These are phyloP conservation scores for Panopea generosa DNA, from an alignment of 2,888 invertebrate species.

Conservation along the genomic window DNA sequence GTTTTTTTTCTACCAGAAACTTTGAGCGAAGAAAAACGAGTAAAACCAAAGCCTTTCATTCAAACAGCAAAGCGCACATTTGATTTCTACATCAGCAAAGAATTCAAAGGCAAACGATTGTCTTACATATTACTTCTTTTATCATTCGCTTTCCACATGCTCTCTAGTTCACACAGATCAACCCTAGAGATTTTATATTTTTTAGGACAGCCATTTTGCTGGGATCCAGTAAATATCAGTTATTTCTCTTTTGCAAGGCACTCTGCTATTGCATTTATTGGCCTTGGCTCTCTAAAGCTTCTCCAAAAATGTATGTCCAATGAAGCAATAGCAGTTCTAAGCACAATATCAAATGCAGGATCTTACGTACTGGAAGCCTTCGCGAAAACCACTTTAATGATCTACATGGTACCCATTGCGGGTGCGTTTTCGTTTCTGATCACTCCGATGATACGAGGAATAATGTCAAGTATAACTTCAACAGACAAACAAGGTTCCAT, in stretches of 20 bases:
- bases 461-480: constrained; percentile 47
- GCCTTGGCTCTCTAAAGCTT: constrained; percentile 32
- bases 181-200: constrained; percentile 52
- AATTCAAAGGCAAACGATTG: constrained; percentile 42
- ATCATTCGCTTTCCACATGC: constrained; percentile 35
- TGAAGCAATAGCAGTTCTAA: constrained; percentile 37
- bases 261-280: constrained; percentile 24
- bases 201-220: constrained; percentile 58
- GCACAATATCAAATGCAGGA: constrained; percentile 29
- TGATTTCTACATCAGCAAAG: constrained; percentile 40
- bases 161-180: constrained; percentile 22
- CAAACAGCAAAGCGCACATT: constrained; percentile 21
- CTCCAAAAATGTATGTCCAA: constrained; percentile 41
- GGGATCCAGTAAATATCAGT: constrained; percentile 45
- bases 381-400: constrained; percentile 29
- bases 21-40: constrained; percentile 10
- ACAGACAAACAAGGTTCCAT: constrained; percentile 51
- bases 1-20: constrained; percentile 43
- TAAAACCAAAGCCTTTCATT: constrained; percentile 6
- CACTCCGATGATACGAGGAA: constrained; percentile 52
- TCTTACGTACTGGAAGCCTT: constrained; percentile 43
- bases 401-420: constrained; percentile 33
- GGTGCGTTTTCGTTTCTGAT: constrained; percentile 47
- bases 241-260: constrained; percentile 32
- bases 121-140: constrained; percentile 37